These are phyloP conservation scores for Chromobotia macracanthus DNA, from an alignment of 2,797 vertebrate genomes.

Conservation along the genomic window DNA sequence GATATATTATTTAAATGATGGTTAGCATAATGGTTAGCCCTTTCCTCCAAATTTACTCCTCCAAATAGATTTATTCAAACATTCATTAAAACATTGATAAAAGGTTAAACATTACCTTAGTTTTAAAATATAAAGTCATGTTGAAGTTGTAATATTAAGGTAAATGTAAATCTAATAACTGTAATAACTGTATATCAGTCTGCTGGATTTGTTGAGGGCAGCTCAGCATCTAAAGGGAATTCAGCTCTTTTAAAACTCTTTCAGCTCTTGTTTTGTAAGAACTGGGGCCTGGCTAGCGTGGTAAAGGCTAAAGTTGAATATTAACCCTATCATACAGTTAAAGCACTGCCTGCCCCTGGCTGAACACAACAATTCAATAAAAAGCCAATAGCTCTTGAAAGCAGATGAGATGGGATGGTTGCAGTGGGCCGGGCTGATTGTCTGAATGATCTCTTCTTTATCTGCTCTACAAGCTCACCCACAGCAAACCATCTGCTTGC, in stretches of 20 bases:
- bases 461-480: constrained; percentile 68
- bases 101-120: too few species aligned
- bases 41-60: too few species aligned
- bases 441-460: constrained; percentile 82
- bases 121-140: too few species aligned
- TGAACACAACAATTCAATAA: constrained; percentile 80
- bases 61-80: too few species aligned
- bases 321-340: constrained; percentile 63
- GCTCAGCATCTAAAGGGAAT: neutral
- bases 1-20: too few species aligned
- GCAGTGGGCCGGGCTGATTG: constrained; percentile 72
- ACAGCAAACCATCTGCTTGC: constrained; percentile 52
- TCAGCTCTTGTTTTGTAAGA: constrained; percentile 31
- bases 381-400: constrained; percentile 79
- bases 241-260: constrained; percentile 18
- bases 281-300: constrained; percentile 2
- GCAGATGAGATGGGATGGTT: constrained; percentile 82
- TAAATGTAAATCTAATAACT: too few species aligned
- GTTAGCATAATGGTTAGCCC: too few species aligned
- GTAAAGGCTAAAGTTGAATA: constrained; percentile 33
- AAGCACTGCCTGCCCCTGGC: constrained; percentile 64
- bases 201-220: neutral
- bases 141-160: too few species aligned
- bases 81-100: too few species aligned
- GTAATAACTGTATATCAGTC: neutral